These are phyloP conservation scores for Synanthedon vespiformis DNA, from an alignment of 2,888 invertebrate genomes.

Conservation along the genomic window DNA sequence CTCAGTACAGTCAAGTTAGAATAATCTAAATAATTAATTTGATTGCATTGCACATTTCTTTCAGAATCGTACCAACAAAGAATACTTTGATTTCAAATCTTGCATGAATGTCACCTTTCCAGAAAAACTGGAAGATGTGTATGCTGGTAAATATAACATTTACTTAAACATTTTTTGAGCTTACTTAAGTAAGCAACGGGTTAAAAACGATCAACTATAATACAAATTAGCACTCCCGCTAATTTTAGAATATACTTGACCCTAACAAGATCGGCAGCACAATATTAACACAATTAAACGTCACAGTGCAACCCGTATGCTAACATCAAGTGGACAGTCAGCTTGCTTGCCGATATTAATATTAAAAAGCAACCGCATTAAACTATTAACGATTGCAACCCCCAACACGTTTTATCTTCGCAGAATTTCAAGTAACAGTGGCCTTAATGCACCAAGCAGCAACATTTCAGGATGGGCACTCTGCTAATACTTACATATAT, in stretches of 20 bases:
- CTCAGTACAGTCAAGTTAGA: too few relatives aligned
- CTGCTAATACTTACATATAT: neutral
- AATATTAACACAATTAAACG: too few relatives aligned
- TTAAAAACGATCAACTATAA: too few relatives aligned
- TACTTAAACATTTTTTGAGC: too few relatives aligned
- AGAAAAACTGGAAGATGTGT: slow-evolving; percentile 7
- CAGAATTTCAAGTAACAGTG: neutral
- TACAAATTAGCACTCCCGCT: too few relatives aligned
- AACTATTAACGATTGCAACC: neutral
- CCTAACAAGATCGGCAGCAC: too few relatives aligned
- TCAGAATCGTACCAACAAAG: slow-evolving; percentile 14
- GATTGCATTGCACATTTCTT: slow-evolving; percentile 3
- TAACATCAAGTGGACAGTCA: too few relatives aligned
- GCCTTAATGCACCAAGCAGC: neutral
- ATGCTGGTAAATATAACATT: slow-evolving; percentile 4
- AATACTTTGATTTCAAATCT: slow-evolving; percentile 16
- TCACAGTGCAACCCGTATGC: too few relatives aligned
- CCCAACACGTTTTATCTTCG: neutral
- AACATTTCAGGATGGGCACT: neutral
- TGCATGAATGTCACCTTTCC: slow-evolving; percentile 23
- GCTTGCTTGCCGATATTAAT: too few relatives aligned
- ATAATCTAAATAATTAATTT: neutral
- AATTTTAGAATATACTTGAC: too few relatives aligned
- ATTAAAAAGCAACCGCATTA: too few relatives aligned
- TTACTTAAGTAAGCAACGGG: too few relatives aligned